Conservation (phyloP, 2,113 vertebrate species). For the Circaetus gallicus region DNA sequence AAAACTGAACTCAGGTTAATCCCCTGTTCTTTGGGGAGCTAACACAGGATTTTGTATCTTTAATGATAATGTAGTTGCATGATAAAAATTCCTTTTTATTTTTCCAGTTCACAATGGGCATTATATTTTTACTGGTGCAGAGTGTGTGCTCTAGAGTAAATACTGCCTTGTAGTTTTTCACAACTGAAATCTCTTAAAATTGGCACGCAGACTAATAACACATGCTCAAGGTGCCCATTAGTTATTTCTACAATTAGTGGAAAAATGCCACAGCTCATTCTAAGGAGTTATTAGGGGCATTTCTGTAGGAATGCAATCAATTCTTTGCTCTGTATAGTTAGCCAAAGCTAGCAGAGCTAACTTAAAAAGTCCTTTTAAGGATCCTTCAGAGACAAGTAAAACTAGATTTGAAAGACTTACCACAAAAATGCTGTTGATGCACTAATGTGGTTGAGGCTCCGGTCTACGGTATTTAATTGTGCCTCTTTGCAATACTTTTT, state of each 20-base stretch:
- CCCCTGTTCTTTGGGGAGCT: background rate
- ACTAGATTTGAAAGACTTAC: background rate
- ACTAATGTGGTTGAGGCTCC: background rate
- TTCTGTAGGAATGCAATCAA: slow-evolving; percentile 23
- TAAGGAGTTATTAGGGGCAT: slow-evolving; percentile 7
- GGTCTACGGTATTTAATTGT: background rate
- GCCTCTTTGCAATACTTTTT: background rate
- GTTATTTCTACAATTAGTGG: slow-evolving; percentile 37
- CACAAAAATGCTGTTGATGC: background rate
- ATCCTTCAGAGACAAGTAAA: background rate
- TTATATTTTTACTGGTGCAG: background rate
- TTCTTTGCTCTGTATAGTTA: background rate
- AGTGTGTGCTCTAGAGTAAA: background rate
- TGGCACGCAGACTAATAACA: slow-evolving; percentile 28
- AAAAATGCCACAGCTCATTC: slow-evolving; percentile 10
- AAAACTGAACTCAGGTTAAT: background rate
- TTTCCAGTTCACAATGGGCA: background rate
- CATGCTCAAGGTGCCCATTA: background rate
- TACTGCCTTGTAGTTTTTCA: background rate
- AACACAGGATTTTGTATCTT: background rate
- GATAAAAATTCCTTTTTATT: background rate
- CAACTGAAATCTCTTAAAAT: background rate
- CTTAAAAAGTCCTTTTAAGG: background rate
- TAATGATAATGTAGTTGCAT: background rate
- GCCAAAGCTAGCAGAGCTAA: background rate